A percentile compares a stretch with the other conserved stretches of the same genome.
Evolutionary conservation across 2,888 invertebrate species (phyloP).

Genomic region (Enchytraeus crypticus): DNA sequence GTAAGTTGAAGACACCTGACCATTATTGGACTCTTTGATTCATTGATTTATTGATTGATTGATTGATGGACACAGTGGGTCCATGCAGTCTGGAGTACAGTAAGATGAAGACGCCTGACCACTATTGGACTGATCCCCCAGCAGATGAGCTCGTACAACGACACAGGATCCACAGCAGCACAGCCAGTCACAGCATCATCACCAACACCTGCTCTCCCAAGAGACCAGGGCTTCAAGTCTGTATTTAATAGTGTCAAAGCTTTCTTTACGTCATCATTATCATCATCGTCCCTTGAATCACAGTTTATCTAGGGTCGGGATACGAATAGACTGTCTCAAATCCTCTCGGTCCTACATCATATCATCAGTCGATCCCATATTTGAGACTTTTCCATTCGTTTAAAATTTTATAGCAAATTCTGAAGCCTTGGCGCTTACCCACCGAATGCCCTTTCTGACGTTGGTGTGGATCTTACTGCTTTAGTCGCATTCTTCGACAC

Average conservation of each 20-base stretch:
- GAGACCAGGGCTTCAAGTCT: slow-evolving; percentile 42
- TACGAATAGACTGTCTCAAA: too few relatives aligned
- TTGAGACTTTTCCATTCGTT: too few relatives aligned
- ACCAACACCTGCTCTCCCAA: slow-evolving; percentile 55
- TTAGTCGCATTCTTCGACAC: too few relatives aligned
- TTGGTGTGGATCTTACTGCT: too few relatives aligned
- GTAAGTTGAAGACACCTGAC: neutral
- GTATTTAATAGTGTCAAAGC: neutral
- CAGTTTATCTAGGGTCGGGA: too few relatives aligned
- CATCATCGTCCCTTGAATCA: too few relatives aligned
- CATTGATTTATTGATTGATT: neutral
- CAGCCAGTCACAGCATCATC: slow-evolving; percentile 31
- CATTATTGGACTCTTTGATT: too few relatives aligned
- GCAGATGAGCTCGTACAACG: slow-evolving; percentile 86
- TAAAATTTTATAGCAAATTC: too few relatives aligned
- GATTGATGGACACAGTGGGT: slow-evolving; percentile 57
- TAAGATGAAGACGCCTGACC: slow-evolving; percentile 75
- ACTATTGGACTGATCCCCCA: slow-evolving; percentile 84
- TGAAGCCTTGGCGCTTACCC: too few relatives aligned
- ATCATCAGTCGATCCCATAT: too few relatives aligned
- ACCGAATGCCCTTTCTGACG: too few relatives aligned
- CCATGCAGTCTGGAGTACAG: slow-evolving; percentile 88
- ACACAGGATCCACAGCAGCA: slow-evolving; percentile 65
- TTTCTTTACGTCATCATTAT: neutral
- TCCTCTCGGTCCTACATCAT: too few relatives aligned